Conservation (phyloP, 2,113 vertebrate genomes). For the Australoheros scitulus region DNA sequence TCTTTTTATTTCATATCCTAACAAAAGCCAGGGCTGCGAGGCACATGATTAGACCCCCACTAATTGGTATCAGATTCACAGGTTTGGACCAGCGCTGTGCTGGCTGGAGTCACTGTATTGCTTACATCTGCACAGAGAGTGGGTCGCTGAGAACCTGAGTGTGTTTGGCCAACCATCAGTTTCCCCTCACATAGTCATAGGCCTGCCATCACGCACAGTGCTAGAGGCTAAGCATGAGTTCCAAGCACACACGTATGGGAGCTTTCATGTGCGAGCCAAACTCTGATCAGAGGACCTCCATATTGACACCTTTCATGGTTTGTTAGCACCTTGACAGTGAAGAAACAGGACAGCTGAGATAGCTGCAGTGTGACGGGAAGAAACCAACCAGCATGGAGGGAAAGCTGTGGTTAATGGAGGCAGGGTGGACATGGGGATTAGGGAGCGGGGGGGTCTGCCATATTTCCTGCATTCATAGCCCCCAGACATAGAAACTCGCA, state of each 20-base stretch:
- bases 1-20: conserved; percentile 43
- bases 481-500: conserved; percentile 10
- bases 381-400: conserved; percentile 16
- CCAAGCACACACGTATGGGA: conserved; percentile 41
- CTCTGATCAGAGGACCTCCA: conserved; percentile 59
- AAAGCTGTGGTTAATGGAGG: conserved; percentile 37
- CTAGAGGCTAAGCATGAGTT: conserved; percentile 40
- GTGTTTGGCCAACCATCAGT: conserved; percentile 61
- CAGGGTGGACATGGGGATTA: conserved; percentile 35
- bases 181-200: conserved; percentile 44
- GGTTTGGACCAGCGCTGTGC: conserved; percentile 64
- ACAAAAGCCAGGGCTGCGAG: conserved; percentile 67
- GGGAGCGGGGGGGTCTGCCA: conserved; percentile 16
- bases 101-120: conserved; percentile 60
- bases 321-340: conserved; percentile 72
- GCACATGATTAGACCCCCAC: conserved; percentile 71
- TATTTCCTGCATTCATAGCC: conserved; percentile 37
- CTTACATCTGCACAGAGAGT: conserved; percentile 66
- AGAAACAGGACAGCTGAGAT: conserved; percentile 53
- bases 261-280: conserved; percentile 65
- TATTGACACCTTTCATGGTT: conserved; percentile 73
- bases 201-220: conserved; percentile 55
- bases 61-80: conserved; percentile 81
- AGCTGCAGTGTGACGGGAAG: conserved; percentile 37
- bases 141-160: conserved; percentile 45